Evolutionary conservation across 1,140 invertebrate species (phyloP).

Genomic region (Frieseomelitta varia): DNA sequence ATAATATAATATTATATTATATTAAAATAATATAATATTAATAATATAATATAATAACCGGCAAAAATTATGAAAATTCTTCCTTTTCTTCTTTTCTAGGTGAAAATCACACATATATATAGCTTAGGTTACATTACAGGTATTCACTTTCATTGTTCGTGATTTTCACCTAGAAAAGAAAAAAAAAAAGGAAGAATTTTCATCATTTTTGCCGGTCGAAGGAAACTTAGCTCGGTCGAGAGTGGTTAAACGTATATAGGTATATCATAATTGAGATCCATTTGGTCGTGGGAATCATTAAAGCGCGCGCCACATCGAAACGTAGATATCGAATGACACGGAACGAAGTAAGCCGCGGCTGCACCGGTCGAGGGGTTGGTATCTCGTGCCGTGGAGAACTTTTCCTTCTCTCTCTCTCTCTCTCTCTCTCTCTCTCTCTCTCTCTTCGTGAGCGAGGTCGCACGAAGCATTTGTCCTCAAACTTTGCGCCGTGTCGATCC

Average conservation of each 20-base stretch:
- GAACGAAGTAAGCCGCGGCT: slow-evolving; percentile 7
- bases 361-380: neutral
- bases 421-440: neutral
- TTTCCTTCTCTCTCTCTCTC: neutral
- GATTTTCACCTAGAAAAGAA: neutral
- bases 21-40: too few relatives aligned
- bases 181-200: neutral
- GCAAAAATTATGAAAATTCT: too few relatives aligned
- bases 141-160: neutral
- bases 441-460: slow-evolving; percentile 27
- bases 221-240: neutral
- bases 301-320: neutral
- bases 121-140: too few relatives aligned
- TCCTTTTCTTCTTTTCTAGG: too few relatives aligned
- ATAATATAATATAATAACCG: too few relatives aligned
- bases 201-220: neutral
- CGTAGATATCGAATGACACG: slow-evolving; percentile 33
- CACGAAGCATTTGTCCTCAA: slow-evolving; percentile 50
- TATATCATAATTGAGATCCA: neutral
- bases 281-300: slow-evolving; percentile 8
- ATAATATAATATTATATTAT: too few relatives aligned
- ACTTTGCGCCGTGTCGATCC: slow-evolving; percentile 46
- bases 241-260: neutral
- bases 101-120: too few relatives aligned
- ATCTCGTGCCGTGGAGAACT: slow-evolving; percentile 25